These are phyloP conservation scores for Nansenia antarctica DNA, from an alignment of 2,113 vertebrate species.

Conservation along the genomic window DNA sequence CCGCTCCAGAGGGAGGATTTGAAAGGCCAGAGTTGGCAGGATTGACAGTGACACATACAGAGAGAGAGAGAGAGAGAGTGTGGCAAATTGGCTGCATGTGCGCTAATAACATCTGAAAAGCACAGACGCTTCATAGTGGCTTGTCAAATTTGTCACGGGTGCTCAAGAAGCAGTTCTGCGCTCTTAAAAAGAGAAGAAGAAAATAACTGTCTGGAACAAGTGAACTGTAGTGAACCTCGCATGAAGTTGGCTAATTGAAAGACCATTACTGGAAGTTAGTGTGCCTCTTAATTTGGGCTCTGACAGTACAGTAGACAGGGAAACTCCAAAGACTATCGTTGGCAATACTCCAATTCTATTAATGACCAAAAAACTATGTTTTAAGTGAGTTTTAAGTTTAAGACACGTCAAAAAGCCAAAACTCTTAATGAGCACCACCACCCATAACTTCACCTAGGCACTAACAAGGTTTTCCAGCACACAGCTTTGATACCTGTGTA, in stretches of 20 bases:
- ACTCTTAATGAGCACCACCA: too few relatives aligned
- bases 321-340: slow-evolving; percentile 2
- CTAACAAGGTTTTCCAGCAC: too few relatives aligned
- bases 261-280: slow-evolving; percentile 4
- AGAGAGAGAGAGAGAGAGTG: slow-evolving; percentile 14
- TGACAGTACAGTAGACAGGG: background rate
- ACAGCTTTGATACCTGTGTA: too few relatives aligned
- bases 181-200: slow-evolving; percentile 15
- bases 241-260: slow-evolving; percentile 10
- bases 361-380: too few relatives aligned
- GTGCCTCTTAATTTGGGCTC: slow-evolving; percentile 9
- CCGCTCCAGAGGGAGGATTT: slow-evolving; percentile 27
- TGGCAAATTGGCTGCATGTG: background rate
- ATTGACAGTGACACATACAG: background rate
- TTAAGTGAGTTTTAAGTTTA: too few relatives aligned
- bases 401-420: too few relatives aligned
- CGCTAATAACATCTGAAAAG: slow-evolving; percentile 37
- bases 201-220: slow-evolving; percentile 11
- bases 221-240: slow-evolving; percentile 5
- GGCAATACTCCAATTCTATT: too few relatives aligned
- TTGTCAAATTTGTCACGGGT: slow-evolving; percentile 1
- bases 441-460: too few relatives aligned
- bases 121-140: slow-evolving; percentile 12
- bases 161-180: background rate
- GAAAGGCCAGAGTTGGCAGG: slow-evolving; percentile 24